Conservation (phyloP, 2,113 vertebrate genomes). For the Alaudala cheleensis region DNA sequence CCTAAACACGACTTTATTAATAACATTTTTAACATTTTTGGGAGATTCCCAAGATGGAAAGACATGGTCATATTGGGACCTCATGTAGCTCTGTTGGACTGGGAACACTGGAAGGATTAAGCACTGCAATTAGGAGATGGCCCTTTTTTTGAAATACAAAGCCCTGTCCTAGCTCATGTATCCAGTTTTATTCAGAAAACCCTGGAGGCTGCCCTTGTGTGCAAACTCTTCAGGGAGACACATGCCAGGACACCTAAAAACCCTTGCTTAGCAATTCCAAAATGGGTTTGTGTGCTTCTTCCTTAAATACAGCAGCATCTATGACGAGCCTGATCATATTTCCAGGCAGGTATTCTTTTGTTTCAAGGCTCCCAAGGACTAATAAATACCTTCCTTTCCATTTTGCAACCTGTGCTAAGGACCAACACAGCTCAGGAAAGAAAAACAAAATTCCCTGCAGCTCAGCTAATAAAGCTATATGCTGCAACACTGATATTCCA, state of each 20-base stretch:
- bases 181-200: background rate
- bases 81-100: background rate
- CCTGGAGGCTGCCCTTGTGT: accelerated
- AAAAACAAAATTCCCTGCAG: background rate
- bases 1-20: background rate
- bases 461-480: conserved; percentile 19
- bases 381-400: conserved; percentile 23
- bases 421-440: conserved; percentile 1
- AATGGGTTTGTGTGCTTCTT: background rate
- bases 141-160: background rate
- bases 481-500: background rate
- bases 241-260: background rate
- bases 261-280: background rate
- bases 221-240: background rate
- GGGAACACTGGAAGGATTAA: background rate
- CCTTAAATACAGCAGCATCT: background rate
- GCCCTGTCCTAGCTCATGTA: background rate
- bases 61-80: background rate
- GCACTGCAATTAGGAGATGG: background rate
- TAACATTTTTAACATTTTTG: background rate
- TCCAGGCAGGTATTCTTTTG: background rate
- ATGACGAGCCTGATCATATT: background rate
- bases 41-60: background rate
- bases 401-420: background rate
- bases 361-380: background rate